phyloP scores from a whole-genome alignment of 2,113 vertebrate species.

The Phalacrocorax aristotelis region DNA sequence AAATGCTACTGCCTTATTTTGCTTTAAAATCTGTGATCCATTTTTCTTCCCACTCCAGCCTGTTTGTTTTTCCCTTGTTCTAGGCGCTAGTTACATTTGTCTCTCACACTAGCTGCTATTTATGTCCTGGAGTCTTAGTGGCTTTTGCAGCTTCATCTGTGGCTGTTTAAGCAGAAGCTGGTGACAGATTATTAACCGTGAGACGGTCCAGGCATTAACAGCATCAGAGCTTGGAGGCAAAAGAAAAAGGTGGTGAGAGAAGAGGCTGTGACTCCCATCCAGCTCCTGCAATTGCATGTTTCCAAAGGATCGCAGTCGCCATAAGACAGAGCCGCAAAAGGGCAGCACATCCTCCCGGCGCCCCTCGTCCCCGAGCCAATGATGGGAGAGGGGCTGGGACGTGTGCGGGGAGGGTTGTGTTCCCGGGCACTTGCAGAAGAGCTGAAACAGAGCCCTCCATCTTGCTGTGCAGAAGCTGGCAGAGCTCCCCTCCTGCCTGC shows the following conservation, averaged over 20 bases:
- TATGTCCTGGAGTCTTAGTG: neutral
- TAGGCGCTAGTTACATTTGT: neutral
- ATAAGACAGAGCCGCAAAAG: neutral
- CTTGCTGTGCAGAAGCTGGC: slow-evolving; percentile 38
- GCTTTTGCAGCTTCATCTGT: neutral
- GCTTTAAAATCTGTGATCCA: neutral
- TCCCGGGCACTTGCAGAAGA: neutral
- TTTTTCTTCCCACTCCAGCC: neutral
- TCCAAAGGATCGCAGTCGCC: neutral
- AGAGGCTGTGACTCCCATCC: neutral
- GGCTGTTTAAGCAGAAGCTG: neutral
- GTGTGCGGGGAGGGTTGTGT: neutral
- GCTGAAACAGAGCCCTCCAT: slow-evolving; percentile 38
- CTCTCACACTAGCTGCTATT: neutral
- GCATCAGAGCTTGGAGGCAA: neutral
- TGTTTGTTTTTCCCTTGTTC: slow-evolving; percentile 24
- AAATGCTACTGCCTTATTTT: neutral
- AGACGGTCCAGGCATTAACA: neutral
- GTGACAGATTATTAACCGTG: neutral
- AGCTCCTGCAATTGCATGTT: neutral
- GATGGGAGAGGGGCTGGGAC: neutral
- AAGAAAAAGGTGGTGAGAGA: neutral
- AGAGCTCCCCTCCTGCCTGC: slow-evolving; percentile 9
- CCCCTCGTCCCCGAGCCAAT: neutral
- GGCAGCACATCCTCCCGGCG: neutral